Base-by-base conservation (phyloP, 2,888 invertebrate species). In the Melinopterus prodromus region DNA sequence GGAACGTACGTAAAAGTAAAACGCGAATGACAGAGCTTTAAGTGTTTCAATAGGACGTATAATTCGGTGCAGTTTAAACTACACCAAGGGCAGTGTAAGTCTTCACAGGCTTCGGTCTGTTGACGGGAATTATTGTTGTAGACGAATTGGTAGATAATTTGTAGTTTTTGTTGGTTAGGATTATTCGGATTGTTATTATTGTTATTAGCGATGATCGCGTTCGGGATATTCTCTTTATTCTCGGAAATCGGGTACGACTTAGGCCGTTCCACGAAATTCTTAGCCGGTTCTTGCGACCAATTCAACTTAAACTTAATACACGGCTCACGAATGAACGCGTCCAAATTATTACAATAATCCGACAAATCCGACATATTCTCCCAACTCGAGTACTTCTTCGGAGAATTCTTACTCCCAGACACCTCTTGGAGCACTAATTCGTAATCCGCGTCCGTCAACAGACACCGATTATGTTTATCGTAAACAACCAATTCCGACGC, bases 71-170 rank as follows among this genome's bases (percentile, higher is more conserved):
- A 98, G 90, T 98, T 96, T 16, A 98, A 90, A 6, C 95, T 95
- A 88, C 99, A 99, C 98, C 98, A 99, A 0, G 99, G 98, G 88
- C 99, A 99, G 87, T 95, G 95, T 77, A 98, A 92, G 90, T 98
- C 97, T 86, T 97, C 96, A 82, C 97, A 95, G 9, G 97, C 97
- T 90, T 98, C 98, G 0, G 98, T 98, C 90, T 98, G 98, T 87
- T 98, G 98, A 74, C 98, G 92, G 71, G 96, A 97, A 88, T 97
- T 98, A 89, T 97, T 98, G 89, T 97, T 98, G 88, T 98, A 98
- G 84, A 98, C 92, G 90, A 99, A 99, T 90, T 98, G 98, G 90
- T 98, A 99, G 83, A 97, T 96, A 83, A 98, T 96, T 90, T 96
- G 95, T 83, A 95, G 92, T 35, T 93, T 92, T 84, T 91, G 90